Evolutionary conservation across 2,797 vertebrate genomes (phyloP), one percentile per base, ranked within the genome.

Genomic region (Coreius guichenoti): DNA sequence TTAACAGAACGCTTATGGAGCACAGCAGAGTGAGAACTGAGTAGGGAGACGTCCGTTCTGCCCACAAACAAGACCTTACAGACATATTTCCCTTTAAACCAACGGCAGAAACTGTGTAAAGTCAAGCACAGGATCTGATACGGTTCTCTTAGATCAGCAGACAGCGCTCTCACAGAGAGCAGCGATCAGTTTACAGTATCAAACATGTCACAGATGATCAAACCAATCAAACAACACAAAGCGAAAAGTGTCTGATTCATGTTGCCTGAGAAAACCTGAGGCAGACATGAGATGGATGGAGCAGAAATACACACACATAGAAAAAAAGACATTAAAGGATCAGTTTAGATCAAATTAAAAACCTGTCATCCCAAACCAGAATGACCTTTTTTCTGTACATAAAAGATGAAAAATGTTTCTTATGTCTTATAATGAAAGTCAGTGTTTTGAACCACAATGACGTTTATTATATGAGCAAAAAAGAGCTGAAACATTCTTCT

Each of bases 121-220:
- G 54, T 67, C 76, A 26, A 33, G 80, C 8, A 16, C n/a, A 23
- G 26, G 9, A 26, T 65, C 43, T 67, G 39, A 29, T 6, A 61
- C 36, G 1, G 23, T 80, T 80, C 61, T 61, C 65, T 82, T 47
- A 73, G 61, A 81, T 80, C 63, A 77, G 33, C 8, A 49, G 73
- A 12, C 31, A 13, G 63, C 54, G 54, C 88, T 89, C 88, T 89
- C 86, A 88, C 51, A 82, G 88, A 89, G 88, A 89, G 88, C 84
- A 88, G 86, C 58, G 33, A 72, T 87, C 74, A 47, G 77, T 82
- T 75, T 75, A 84, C 72, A 70, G 78, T 74, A 81, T 49, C 81
- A 73, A 51, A 81, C 54, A 65, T 0, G 7, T 23, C 63, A 8
- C 16, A 2, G 9, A 68, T 68, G 85, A 87, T 89, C 83, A 78